Conservation (phyloP, 2,797 vertebrate genomes). For the Melanotaenia parkinsoni region DNA sequence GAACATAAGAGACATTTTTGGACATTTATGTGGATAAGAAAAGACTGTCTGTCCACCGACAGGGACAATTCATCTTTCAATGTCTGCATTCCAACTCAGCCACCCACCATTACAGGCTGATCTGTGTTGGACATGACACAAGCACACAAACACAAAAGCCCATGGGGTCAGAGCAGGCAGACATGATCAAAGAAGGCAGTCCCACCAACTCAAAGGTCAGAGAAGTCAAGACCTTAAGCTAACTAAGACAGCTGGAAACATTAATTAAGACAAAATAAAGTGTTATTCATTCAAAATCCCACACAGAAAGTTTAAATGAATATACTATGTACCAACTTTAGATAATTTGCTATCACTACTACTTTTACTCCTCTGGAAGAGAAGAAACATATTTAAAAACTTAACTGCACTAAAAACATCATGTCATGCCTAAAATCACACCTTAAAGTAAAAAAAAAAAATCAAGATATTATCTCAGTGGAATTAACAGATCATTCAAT, state of each 20-base stretch:
- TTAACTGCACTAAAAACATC: too few species aligned
- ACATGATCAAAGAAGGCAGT: conserved; percentile 57
- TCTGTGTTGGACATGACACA: conserved; percentile 53
- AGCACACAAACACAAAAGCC: conserved; percentile 20
- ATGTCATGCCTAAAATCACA: too few species aligned
- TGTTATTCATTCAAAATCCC: conserved; percentile 11
- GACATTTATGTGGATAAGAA: conserved; percentile 31
- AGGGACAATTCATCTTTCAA: conserved; percentile 58
- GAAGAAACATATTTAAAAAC: neutral
- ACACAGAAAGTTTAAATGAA: neutral
- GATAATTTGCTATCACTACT: neutral
- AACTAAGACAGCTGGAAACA: conserved; percentile 30
- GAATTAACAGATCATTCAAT: too few species aligned
- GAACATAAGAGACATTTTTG: conserved; percentile 36
- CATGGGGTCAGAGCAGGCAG: conserved; percentile 36
- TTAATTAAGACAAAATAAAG: conserved; percentile 37
- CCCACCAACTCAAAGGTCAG: conserved; percentile 46
- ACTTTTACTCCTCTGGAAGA: neutral
- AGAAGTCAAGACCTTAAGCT: conserved; percentile 37
- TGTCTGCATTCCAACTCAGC: conserved; percentile 68
- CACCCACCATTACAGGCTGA: conserved; percentile 58
- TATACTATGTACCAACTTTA: neutral
- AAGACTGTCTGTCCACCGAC: conserved; percentile 19
- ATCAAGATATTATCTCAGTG: too few species aligned
- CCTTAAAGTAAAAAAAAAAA: too few species aligned